Base-by-base conservation (phyloP, 2,113 vertebrate genomes). In the Numida meleagris region DNA sequence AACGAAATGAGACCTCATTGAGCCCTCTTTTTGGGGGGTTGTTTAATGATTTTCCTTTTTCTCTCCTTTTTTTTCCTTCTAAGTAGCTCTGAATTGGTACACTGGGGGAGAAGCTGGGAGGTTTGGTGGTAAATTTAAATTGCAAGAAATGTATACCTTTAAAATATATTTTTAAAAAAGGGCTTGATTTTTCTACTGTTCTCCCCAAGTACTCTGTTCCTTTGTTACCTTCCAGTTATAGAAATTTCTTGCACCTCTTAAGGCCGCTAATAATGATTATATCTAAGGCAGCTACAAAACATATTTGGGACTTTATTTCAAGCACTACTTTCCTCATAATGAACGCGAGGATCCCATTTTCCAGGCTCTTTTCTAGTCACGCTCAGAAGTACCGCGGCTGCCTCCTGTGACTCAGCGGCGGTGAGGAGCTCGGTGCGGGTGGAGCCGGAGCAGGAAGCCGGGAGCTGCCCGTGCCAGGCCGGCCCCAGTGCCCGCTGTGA, bases 1-100 rank as follows among this genome's bases (percentile, higher is more conserved):
- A 78, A 96, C 86, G 70, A 97, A 98, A 98, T 97, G 97, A 98
- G 97, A 97, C 97, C 96, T 98, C 97, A 96, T 96, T 97, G 98
- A 98, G 95, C 88, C 94, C 93, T 97, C 94, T 98, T 97, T 98
- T 96, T 92, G 87, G 96, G 95, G 93, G 91, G 80, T 75, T 95
- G 82, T 95, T 97, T 97, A 98, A 97, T 97, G 97, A 97, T 95
- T 96, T 96, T 96, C 94, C 94, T 89, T 90, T 94, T 97, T 94
- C 94, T 95, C 89, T 92, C 62, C 90, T 93, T 91, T 95, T 53
- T 85, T 96, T 95, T 82, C 84, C 83, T 96, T 87, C 89, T 97
- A 82, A 95, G 90, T 96, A 94, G 88, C 91, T 96, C 96, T 93
- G 94, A 97, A 91, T 91, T 95, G 90, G 93, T 95, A 74, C 92